Conservation (phyloP, 2,113 vertebrate species). For the Lepisosteus osseus region DNA sequence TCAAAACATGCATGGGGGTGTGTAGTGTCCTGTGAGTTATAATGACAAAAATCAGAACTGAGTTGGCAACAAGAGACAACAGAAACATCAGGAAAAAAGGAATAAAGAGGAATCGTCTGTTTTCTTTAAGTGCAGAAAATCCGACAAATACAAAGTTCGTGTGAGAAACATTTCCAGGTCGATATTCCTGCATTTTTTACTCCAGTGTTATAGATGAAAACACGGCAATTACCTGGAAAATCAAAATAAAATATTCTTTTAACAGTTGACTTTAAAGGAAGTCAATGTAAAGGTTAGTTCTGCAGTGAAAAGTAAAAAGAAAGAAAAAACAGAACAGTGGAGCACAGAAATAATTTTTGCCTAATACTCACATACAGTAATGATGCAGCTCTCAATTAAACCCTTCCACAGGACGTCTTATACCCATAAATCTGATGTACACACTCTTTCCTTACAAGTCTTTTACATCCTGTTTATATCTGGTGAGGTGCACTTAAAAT, state of each 20-base stretch:
- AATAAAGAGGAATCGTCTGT: slow-evolving; percentile 22
- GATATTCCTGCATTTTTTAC: slow-evolving; percentile 11
- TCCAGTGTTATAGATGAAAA: not conserved
- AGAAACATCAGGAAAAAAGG: slow-evolving; percentile 29
- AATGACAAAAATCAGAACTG: slow-evolving; percentile 27
- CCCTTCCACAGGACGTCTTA: too few species aligned
- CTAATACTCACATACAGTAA: too few species aligned
- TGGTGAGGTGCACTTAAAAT: too few species aligned
- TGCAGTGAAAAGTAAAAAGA: too few species aligned
- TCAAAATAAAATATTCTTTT: not conserved
- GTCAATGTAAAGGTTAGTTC: too few species aligned
- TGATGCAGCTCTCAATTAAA: too few species aligned
- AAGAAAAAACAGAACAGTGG: too few species aligned
- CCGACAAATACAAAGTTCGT: slow-evolving; percentile 26
- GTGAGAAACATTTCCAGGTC: slow-evolving; percentile 23
- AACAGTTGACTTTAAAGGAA: too few species aligned
- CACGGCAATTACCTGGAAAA: not conserved
- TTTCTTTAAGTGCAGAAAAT: slow-evolving; percentile 26
- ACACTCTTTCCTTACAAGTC: too few species aligned
- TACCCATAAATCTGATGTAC: too few species aligned
- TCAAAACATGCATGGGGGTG: slow-evolving; percentile 48
- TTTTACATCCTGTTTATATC: too few species aligned
- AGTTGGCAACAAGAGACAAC: slow-evolving; percentile 26
- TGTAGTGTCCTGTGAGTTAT: slow-evolving; percentile 30
- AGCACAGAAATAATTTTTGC: too few species aligned